phyloP scores from a whole-genome alignment of 92 coral and sea anemone genomes.

The Epizoanthus rinbou region DNA sequence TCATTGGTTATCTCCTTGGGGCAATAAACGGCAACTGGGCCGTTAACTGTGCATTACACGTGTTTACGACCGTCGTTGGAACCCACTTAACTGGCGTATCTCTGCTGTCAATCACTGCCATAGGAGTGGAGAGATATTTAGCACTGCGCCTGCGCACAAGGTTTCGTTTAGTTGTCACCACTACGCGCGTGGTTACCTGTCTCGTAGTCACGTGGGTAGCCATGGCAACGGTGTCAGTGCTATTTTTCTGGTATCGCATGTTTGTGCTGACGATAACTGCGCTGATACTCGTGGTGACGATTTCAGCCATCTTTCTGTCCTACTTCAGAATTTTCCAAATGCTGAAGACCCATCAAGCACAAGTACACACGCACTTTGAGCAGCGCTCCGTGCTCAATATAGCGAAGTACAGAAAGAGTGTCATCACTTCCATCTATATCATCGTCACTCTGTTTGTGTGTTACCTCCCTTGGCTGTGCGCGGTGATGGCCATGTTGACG shows the following conservation, averaged over 20 bases:
- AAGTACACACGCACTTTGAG: constrained; percentile 7
- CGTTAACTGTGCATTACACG: constrained; percentile 31
- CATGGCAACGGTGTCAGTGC: constrained; percentile 18
- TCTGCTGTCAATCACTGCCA: constrained; percentile 40
- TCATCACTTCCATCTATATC: constrained; percentile 36
- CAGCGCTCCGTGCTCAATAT: not conserved
- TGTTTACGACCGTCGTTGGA: constrained; percentile 9
- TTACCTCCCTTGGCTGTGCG: constrained; percentile 37
- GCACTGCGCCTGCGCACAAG: constrained; percentile 31
- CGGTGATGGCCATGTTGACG: constrained; percentile 18
- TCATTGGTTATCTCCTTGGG: constrained; percentile 32
- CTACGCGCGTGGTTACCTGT: constrained; percentile 25
- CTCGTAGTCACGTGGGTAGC: constrained; percentile 32
- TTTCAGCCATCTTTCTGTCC: constrained; percentile 1
- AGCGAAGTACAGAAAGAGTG: constrained; percentile 27
- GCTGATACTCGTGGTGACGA: constrained; percentile 10
- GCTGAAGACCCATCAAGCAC: not conserved
- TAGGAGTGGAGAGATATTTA: constrained; percentile 32
- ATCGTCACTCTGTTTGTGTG: constrained; percentile 17
- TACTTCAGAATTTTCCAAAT: constrained; percentile 20
- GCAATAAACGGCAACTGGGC: constrained; percentile 30
- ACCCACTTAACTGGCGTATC: constrained; percentile 30
- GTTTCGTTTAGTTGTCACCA: constrained; percentile 33
- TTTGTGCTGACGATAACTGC: constrained; percentile 14
- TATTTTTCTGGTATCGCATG: constrained; percentile 25